These are phyloP conservation scores for Rhingia campestris DNA, from an alignment of 2,888 invertebrate genomes.

Conservation along the genomic window DNA sequence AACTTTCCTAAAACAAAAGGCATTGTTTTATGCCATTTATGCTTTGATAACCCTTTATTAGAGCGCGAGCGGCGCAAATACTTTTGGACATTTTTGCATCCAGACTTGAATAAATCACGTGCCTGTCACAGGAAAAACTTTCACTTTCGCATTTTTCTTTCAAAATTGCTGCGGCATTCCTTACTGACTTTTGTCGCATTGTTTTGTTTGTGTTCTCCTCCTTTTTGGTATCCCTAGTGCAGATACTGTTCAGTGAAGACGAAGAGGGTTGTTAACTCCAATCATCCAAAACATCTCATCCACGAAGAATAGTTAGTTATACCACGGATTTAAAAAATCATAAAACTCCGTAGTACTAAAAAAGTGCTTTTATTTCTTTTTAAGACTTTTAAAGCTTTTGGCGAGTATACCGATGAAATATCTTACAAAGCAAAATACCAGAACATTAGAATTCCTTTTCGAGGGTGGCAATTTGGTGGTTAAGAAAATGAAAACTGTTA, in stretches of 20 bases:
- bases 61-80: slow-evolving; percentile 66
- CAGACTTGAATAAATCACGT: slow-evolving; percentile 24
- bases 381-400: slow-evolving; percentile 22
- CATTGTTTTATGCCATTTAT: neutral
- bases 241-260: neutral
- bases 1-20: no score
- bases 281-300: neutral
- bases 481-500: slow-evolving; percentile 45
- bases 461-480: slow-evolving; percentile 25
- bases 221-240: neutral
- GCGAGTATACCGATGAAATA: slow-evolving; percentile 19
- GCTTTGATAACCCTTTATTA: neutral
- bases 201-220: slow-evolving; percentile 13
- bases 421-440: slow-evolving; percentile 43
- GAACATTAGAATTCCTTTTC: slow-evolving; percentile 39
- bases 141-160: slow-evolving; percentile 45
- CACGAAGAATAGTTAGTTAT: neutral
- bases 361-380: slow-evolving; percentile 3
- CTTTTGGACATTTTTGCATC: slow-evolving; percentile 52
- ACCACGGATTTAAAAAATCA: neutral
- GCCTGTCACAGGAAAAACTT: slow-evolving; percentile 29
- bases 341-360: neutral
- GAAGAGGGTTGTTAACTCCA: neutral
- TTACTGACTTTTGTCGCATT: slow-evolving; percentile 44
- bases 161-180: slow-evolving; percentile 51